Base-by-base conservation (phyloP, 2,113 vertebrate genomes). In the Choloepus hoffmanni region DNA sequence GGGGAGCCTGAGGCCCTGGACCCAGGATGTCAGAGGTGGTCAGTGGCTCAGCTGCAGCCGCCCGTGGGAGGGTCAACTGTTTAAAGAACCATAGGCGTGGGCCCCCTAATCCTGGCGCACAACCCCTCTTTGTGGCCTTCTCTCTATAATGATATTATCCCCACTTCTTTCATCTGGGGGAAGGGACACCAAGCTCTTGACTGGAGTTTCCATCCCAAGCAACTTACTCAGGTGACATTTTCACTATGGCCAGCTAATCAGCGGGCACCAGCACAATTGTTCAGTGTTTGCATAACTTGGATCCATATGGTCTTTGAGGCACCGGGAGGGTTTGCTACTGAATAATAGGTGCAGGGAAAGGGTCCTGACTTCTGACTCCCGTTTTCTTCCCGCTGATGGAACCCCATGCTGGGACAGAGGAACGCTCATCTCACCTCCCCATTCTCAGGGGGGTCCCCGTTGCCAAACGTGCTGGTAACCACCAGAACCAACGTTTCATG, bases 381-480 rank as follows among this genome's bases (percentile, higher is more conserved):
- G 67, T 50, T 40, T 2, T 0, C 13, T 15, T 50, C 67, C 24
- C 15, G 12, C 50, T 0, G 7, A 1, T 18, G 14, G 5, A 60
- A 1, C 33, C 53, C 55, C 26, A 10, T 1, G 48, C 18, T 0
- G 63, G 72, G n/a, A 50, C 24, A 53, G 70, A 33, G 2, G 43
- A 18, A 15, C 10, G 45, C 12, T 18, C 45, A 60, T 28, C 98
- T 96, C 98, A 99, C 99, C 99, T 99, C 99, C 95, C 99, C 99
- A 0, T 99, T 99, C 98, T 99, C 99, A 2, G 99, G 99, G 0
- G 99, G 99, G 83, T 99, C 99, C 50, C 99, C 99, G 0, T 99
- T 99, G 85, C 99, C 99, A 14, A 99, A 99, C 5, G 99, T 99
- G 98, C 99, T 99, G 95, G 99, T 99, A 88, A 99, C 99, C 95